Evolutionary conservation across 2,888 invertebrate genomes (phyloP).

Genomic region (Allygus modestus): DNA sequence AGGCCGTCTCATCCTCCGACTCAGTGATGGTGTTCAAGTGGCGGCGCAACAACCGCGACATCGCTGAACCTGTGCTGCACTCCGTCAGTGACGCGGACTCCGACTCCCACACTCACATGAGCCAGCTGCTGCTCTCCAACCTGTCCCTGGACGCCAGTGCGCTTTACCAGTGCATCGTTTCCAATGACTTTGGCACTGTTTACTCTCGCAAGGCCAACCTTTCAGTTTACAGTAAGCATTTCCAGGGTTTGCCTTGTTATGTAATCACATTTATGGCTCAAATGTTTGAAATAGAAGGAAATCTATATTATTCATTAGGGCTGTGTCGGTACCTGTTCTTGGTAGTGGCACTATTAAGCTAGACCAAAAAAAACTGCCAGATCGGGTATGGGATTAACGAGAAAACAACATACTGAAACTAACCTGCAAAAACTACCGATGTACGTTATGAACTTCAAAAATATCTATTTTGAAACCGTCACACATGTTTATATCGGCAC

Average conservation of each 20-base stretch:
- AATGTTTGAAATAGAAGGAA: too few relatives aligned
- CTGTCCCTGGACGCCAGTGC: slow-evolving; percentile 91
- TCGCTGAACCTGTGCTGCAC: slow-evolving; percentile 72
- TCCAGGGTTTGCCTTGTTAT: slow-evolving; percentile 85
- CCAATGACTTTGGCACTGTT: slow-evolving; percentile 92
- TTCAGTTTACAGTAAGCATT: slow-evolving; percentile 87
- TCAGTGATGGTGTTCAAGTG: slow-evolving; percentile 89
- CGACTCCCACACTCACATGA: slow-evolving; percentile 74
- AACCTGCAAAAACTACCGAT: too few relatives aligned
- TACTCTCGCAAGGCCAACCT: slow-evolving; percentile 93
- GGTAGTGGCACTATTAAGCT: too few relatives aligned
- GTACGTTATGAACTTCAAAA: too few relatives aligned
- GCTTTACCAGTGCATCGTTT: slow-evolving; percentile 94
- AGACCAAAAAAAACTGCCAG: too few relatives aligned
- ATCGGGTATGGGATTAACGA: too few relatives aligned
- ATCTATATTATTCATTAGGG: too few relatives aligned
- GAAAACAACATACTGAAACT: too few relatives aligned
- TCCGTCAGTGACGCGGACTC: slow-evolving; percentile 54
- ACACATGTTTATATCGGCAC: too few relatives aligned
- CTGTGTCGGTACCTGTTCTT: too few relatives aligned
- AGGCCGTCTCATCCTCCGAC: slow-evolving; percentile 87
- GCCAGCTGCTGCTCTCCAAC: slow-evolving; percentile 82
- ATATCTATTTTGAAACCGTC: too few relatives aligned
- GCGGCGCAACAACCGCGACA: slow-evolving; percentile 90
- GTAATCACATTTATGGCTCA: too few relatives aligned